A percentile compares a stretch with the other conserved stretches of the same genome.
These are phyloP conservation scores for Bombus confusus DNA, from an alignment of 1,140 invertebrate species.

Conservation along the genomic window DNA sequence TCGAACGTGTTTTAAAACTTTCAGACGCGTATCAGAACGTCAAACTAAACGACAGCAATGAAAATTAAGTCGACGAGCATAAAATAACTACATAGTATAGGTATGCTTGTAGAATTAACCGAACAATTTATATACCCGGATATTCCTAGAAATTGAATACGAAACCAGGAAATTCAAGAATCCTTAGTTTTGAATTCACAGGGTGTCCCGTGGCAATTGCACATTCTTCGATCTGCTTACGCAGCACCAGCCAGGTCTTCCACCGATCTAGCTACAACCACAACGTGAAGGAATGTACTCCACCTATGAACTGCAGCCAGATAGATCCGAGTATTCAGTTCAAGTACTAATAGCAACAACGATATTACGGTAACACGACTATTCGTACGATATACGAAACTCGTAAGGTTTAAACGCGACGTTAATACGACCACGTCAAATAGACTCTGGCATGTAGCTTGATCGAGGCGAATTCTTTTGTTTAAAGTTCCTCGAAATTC, in stretches of 20 bases:
- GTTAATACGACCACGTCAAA: background rate
- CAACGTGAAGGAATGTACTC: conserved; percentile 52
- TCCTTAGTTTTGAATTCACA: background rate
- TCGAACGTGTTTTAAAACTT: background rate
- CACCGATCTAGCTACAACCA: conserved; percentile 32
- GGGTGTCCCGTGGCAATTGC: conserved; percentile 21
- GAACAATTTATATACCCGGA: background rate
- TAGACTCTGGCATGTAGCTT: background rate
- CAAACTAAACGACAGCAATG: background rate
- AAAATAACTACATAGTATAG: background rate
- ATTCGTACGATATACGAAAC: background rate
- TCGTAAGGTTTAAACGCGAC: background rate
- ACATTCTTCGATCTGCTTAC: conserved; percentile 43
- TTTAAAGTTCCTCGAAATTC: background rate
- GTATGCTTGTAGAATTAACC: background rate
- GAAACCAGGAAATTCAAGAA: background rate
- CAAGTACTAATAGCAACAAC: background rate
- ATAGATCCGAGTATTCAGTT: conserved; percentile 1
- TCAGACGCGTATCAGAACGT: background rate
- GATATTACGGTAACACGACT: no score
- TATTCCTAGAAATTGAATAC: no score
- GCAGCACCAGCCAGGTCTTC: conserved; percentile 23
- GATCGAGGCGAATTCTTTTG: background rate
- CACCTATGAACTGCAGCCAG: conserved; percentile 2
- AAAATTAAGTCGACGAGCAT: background rate